These are phyloP conservation scores for Nothura maculosa DNA, from an alignment of 2,797 vertebrate species.

Conservation along the genomic window DNA sequence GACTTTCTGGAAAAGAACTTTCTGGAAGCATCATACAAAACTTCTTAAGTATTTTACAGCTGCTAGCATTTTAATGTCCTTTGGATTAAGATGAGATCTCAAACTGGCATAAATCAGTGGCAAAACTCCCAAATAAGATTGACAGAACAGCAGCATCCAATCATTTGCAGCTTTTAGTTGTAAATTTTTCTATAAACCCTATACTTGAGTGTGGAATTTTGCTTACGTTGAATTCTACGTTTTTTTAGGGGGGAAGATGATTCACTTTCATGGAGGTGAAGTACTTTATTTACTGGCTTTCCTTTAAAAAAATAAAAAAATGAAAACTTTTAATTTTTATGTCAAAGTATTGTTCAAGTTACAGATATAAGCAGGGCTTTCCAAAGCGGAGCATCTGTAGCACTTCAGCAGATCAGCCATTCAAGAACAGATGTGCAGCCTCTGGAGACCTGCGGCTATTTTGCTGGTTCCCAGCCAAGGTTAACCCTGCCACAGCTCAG, in stretches of 20 bases:
- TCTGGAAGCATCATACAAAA: background rate
- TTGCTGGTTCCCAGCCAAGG: background rate
- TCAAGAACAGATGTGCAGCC: background rate
- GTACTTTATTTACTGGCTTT: background rate
- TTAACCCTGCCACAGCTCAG: background rate
- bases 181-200: background rate
- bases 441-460: background rate
- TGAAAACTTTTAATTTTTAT: background rate
- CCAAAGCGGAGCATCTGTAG: background rate
- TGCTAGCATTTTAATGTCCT: conserved; percentile 4
- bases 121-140: background rate
- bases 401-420: background rate
- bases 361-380: background rate
- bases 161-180: background rate
- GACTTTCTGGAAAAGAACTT: background rate
- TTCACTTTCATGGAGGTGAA: background rate
- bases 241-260: background rate
- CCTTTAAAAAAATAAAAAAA: background rate
- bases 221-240: background rate
- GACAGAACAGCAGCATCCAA: background rate
- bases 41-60: conserved; percentile 1
- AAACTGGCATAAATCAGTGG: background rate
- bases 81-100: background rate
- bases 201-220: background rate
- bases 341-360: conserved; percentile 14